Conservation (phyloP, 2,797 vertebrate genomes). For the Etheostoma perlongum region DNA sequence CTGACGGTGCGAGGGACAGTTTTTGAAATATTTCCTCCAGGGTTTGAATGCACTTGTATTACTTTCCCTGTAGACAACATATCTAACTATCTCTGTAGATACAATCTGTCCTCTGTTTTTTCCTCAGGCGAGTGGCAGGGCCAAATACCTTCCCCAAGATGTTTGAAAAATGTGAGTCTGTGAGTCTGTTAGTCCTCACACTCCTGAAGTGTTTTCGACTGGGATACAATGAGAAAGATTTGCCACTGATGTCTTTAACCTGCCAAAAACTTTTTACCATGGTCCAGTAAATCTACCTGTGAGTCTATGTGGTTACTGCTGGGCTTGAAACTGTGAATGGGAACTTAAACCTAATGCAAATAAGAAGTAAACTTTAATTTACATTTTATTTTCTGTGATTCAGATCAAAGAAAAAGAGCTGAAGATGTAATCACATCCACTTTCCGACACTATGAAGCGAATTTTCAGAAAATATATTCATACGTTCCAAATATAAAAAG, state of each 20-base stretch:
- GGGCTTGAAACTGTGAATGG: not conserved
- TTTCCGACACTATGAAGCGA: not conserved
- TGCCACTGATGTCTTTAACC: not conserved
- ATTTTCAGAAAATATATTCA: not conserved
- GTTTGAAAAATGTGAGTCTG: not conserved
- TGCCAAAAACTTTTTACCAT: not conserved
- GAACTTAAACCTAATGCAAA: not conserved
- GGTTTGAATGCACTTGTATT: conserved; percentile 9
- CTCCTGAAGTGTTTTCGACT: not conserved
- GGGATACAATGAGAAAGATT: conserved; percentile 7
- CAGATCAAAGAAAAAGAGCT: conserved; percentile 16
- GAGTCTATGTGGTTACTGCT: not conserved
- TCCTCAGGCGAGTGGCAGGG: not conserved
- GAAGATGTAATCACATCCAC: not conserved
- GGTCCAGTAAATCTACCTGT: not conserved
- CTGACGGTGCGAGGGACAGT: not conserved
- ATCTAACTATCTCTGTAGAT: conserved; percentile 11
- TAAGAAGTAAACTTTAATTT: not conserved
- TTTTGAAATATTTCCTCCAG: not conserved
- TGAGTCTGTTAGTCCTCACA: not conserved
- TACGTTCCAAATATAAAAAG: not conserved
- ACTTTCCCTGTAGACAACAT: conserved; percentile 1
- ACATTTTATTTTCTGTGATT: not conserved
- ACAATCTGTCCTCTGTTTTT: conserved; percentile 3
- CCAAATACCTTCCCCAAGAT: conserved; percentile 4